These are phyloP conservation scores for Smittia sp. DNA, from an alignment of 2,888 invertebrate genomes.

Conservation along the genomic window DNA sequence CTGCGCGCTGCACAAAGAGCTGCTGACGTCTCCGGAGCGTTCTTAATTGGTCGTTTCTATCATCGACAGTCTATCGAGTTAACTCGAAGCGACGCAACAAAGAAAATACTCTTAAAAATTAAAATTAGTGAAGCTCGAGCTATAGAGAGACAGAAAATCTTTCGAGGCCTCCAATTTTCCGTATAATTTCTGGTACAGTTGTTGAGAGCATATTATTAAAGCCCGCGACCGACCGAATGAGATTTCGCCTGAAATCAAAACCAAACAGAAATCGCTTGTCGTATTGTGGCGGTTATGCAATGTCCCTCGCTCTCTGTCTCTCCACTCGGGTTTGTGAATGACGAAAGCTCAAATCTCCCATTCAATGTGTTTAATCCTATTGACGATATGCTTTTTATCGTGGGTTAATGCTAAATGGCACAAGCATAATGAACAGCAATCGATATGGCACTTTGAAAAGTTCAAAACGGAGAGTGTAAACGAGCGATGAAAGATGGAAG, in stretches of 20 bases:
- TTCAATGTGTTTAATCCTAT: constrained; percentile 23
- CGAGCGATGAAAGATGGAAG: background rate
- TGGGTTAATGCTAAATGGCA: background rate
- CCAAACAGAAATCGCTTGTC: background rate
- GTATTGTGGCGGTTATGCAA: background rate
- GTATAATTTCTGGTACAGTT: background rate
- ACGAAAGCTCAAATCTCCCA: constrained; percentile 20
- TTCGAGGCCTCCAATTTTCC: background rate
- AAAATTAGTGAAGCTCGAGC: too few species aligned
- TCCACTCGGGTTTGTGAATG: background rate
- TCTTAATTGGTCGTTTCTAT: too few species aligned
- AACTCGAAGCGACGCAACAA: too few species aligned
- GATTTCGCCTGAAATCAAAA: background rate
- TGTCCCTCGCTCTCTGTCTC: background rate
- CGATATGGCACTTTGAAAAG: constrained; percentile 26
- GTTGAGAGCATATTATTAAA: too few species aligned
- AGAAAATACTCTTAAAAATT: too few species aligned
- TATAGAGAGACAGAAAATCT: too few species aligned
- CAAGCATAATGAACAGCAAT: background rate
- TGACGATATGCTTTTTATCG: constrained; percentile 27
- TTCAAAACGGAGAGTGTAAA: background rate
- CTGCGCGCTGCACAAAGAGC: too few species aligned
- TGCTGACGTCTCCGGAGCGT: too few species aligned
- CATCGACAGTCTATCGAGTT: too few species aligned
- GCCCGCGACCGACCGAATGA: background rate